Percentiles rank a stretch among this genome's conserved stretches.
phyloP scores from a whole-genome alignment of 2,797 vertebrate genomes.

The Enteromius afrohamiltoni region DNA sequence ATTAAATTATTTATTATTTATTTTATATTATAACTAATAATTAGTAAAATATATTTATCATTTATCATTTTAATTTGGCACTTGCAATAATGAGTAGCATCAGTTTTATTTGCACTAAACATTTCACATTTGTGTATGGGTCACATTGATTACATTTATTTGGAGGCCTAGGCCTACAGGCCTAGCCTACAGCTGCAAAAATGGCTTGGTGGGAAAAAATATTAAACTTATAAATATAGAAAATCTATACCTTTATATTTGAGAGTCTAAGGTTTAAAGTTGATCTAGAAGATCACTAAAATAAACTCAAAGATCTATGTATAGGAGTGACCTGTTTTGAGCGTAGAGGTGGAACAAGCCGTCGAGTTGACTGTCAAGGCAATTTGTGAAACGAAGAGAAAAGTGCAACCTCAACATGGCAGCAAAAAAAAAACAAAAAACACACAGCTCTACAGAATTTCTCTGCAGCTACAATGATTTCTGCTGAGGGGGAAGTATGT shows the following conservation, averaged over 20 bases:
- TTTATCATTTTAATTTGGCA: neutral
- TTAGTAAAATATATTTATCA: neutral
- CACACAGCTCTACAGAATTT: conserved; percentile 4
- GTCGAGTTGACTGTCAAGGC: conserved; percentile 17
- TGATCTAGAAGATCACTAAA: neutral
- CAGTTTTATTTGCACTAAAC: neutral
- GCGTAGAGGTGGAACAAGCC: neutral
- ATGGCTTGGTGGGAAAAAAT: neutral
- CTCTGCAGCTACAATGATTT: neutral
- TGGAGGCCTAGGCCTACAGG: no score
- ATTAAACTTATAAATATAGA: neutral
- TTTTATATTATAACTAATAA: no score
- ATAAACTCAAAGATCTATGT: neutral
- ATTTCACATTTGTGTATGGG: neutral
- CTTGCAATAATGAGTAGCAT: neutral
- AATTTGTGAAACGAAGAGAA: conserved; percentile 16
- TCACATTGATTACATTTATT: neutral
- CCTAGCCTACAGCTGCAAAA: neutral
- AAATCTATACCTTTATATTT: neutral
- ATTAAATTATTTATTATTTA: no score
- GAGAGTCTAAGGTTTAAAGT: neutral
- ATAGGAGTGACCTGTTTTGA: conserved; percentile 16
- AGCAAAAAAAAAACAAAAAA: neutral
- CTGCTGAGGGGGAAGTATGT: conserved; percentile 9
- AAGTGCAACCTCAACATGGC: conserved; percentile 37